Conservation (phyloP, 2,888 invertebrate species). For the Anoplius nigerrimus region DNA sequence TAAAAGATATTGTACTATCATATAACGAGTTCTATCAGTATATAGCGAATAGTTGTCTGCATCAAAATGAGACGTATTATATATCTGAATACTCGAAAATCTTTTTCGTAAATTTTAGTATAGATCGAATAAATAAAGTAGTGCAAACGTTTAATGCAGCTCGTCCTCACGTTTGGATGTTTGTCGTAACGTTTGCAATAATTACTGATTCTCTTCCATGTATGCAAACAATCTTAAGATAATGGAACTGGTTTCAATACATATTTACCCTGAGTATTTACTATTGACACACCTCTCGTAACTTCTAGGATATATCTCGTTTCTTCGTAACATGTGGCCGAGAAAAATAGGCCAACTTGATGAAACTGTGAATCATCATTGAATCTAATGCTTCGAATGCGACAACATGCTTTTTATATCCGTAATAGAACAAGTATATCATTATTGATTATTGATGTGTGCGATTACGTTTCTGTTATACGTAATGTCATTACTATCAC, state of each 20-base stretch:
- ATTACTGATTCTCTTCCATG: too few relatives aligned
- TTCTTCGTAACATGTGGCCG: slow-evolving; percentile 14
- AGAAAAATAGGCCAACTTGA: slow-evolving; percentile 42
- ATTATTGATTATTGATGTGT: slow-evolving; percentile 2
- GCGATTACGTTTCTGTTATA: slow-evolving; percentile 1
- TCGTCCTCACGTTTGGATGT: neutral
- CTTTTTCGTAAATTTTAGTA: neutral
- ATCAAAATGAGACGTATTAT: slow-evolving; percentile 9
- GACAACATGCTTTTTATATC: slow-evolving; percentile 13
- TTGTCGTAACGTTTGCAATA: too few relatives aligned
- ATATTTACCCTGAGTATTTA: slow-evolving; percentile 44
- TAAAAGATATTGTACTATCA: too few relatives aligned
- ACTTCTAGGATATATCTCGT: slow-evolving; percentile 9
- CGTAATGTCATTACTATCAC: neutral
- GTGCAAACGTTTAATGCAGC: slow-evolving; percentile 16
- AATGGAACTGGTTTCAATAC: slow-evolving; percentile 30
- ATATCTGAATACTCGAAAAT: slow-evolving; percentile 8
- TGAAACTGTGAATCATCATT: slow-evolving; percentile 11
- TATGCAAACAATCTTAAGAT: slow-evolving; percentile 25
- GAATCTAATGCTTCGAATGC: slow-evolving; percentile 7
- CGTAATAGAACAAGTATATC: slow-evolving; percentile 11
- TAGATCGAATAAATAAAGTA: slow-evolving; percentile 15
- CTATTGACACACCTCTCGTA: slow-evolving; percentile 18
- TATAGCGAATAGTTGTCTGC: too few relatives aligned
- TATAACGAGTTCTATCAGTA: too few relatives aligned